These are phyloP conservation scores for Stenodera caucasica DNA, from an alignment of 2,888 invertebrate genomes.

Conservation along the genomic window DNA sequence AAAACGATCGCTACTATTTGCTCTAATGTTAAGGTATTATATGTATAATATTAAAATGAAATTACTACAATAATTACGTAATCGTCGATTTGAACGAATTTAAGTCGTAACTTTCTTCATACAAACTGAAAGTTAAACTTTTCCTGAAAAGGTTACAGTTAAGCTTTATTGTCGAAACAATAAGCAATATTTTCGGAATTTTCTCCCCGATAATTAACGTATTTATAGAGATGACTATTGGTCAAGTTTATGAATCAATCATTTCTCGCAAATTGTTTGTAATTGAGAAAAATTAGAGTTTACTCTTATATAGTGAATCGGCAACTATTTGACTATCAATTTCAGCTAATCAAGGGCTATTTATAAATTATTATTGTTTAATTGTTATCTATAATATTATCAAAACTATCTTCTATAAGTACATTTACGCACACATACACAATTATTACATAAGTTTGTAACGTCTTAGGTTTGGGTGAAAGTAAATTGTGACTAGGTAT, in stretches of 20 bases:
- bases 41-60: constrained; percentile 3
- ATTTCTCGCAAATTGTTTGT: too few species aligned
- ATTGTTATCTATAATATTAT: constrained; percentile 17
- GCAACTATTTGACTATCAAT: too few species aligned
- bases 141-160: constrained; percentile 12
- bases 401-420: constrained; percentile 38
- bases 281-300: too few species aligned
- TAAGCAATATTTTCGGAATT: too few species aligned
- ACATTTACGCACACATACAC: constrained; percentile 29
- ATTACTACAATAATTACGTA: constrained; percentile 8
- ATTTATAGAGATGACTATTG: too few species aligned
- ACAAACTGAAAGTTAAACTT: constrained; percentile 12
- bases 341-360: too few species aligned
- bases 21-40: constrained; percentile 1
- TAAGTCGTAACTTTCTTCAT: constrained; percentile 21
- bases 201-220: too few species aligned
- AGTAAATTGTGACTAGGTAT: constrained; percentile 40
- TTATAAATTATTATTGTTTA: background rate
- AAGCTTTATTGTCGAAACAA: too few species aligned
- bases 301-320: too few species aligned
- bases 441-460: constrained; percentile 48
- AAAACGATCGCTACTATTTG: constrained; percentile 2
- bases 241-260: too few species aligned
- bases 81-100: constrained; percentile 15
- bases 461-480: constrained; percentile 52